phyloP scores from a whole-genome alignment of 2,797 vertebrate species.

The Phataginus tricuspis region DNA sequence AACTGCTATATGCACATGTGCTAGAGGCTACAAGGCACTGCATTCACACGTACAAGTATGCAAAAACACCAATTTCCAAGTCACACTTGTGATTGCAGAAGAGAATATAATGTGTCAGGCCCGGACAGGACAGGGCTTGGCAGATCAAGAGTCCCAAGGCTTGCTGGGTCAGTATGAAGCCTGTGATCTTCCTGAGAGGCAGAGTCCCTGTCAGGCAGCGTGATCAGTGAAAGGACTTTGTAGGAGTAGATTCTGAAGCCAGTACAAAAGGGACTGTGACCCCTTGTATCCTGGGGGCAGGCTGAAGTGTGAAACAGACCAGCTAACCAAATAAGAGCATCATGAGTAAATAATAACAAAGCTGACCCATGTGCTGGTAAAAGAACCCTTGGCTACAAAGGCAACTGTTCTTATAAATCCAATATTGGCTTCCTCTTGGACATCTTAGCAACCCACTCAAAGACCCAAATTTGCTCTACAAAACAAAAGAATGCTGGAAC shows the following conservation, averaged over 20 bases:
- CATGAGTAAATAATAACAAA: conserved; percentile 13
- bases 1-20: background rate
- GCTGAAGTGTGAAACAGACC: background rate
- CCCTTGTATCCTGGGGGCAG: background rate
- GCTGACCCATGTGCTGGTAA: background rate
- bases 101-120: conserved; percentile 43
- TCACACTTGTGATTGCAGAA: conserved; percentile 40
- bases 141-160: background rate
- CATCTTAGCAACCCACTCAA: background rate
- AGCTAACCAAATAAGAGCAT: background rate
- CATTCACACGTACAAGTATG: conserved; percentile 70
- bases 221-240: background rate
- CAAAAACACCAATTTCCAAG: conserved; percentile 75
- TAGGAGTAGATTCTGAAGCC: background rate
- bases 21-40: background rate
- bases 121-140: conserved; percentile 66
- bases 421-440: background rate
- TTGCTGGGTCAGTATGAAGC: conserved; percentile 26
- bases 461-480: background rate
- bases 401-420: background rate
- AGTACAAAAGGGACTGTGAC: background rate
- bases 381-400: background rate
- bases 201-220: background rate
- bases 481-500: background rate
- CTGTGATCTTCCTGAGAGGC: conserved; percentile 25